Evolutionary conservation across 1,140 invertebrate genomes (phyloP), one percentile per base, ranked within the genome.

Genomic region (Pygmarrhopalites habei): DNA sequence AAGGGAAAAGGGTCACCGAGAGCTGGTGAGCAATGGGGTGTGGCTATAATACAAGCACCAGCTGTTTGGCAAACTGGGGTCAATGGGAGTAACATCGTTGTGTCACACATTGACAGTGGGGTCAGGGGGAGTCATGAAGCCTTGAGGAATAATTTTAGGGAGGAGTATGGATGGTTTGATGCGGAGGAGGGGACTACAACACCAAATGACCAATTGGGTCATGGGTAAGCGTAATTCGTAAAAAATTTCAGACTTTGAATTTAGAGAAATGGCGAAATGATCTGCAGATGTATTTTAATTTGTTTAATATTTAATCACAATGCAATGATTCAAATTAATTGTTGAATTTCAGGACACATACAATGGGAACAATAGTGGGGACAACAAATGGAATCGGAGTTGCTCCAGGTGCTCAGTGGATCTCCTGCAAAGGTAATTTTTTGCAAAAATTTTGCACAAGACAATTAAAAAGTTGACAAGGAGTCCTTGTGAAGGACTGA

Each of bases 81-180:
- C 25, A 44, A 41, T 15, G 66, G 66, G 7, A 23, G n/a, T 17
- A 46, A 46, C 15, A 17, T 61, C 21, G 44, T 60, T 2, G 56
- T 67, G 12, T 60, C 7, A 17, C 52, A 35, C 25, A 62, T 69
- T 52, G 67, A 67, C 44, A 64, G 64, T 19, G 67, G 67, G 17
- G 59, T 58, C 17, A 29, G 51, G 15, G 46, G 35, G 2, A 62
- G 51, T 14, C 58, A 60, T 49, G 44, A 32, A 29, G 64, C 58
- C n/a, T 49, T 58, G 25, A 57, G 19, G 25, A 29, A 58, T n/a
- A 55, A 32, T 14, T 46, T 46, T 44, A 7, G 41, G 26, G 26
- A 32, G 23, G 17, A 19, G 5, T 44, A 57, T 52, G 60, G 56
- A 30, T 64, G 62, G 62, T 64, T 15, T 30, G 55, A 64, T 12